Evolutionary conservation across 2,113 vertebrate genomes (phyloP), one percentile per base, ranked within the genome.

Genomic region (Pomatorhinus ruficollis): DNA sequence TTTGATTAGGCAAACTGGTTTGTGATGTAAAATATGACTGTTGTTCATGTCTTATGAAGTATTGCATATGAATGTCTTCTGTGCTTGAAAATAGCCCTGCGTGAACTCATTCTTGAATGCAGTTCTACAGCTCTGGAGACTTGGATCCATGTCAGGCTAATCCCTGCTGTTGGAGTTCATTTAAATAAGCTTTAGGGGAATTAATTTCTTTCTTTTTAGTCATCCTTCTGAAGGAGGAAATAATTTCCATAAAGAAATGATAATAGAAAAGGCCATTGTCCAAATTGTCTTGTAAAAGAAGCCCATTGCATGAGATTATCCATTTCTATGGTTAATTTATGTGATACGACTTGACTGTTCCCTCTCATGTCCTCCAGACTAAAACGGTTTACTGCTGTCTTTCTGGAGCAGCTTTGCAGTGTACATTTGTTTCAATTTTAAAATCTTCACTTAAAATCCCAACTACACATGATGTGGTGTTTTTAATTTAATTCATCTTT

Each of bases 391-490:
- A 37, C 7, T 77, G n/a, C 27, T 61, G 20, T 90, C 20, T 69
- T 76, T 79, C 63, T 76, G 44, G 7, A 6, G 2, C 17, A 64
- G 31, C 61, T 37, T n/a, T 88, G 22, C 53, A 15, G 21, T 28
- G 53, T 72, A 14, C 7, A 5, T 72, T 71, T 77, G 12, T 50
- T 92, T 85, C 25, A 45, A 49, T 64, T 83, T 64, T 57, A 57
- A 91, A 72, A 80, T 83, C 20, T 64, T 74, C 27, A 54, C 21
- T 56, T 89, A 52, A 79, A 88, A 54, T 56, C 44, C 30, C 39
- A 86, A 2, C 35, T 66, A 10, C 1, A 0, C 0, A 0, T 53
- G 6, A 72, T 40, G 21, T 63, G 14, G 12, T 68, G 50, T 22
- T 70, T 69, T 42, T 42, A 42, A 40, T 44, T 61, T 31, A 83